Evolutionary conservation across 2,888 invertebrate genomes (phyloP).

Genomic region (Drosophila ustulata): DNA sequence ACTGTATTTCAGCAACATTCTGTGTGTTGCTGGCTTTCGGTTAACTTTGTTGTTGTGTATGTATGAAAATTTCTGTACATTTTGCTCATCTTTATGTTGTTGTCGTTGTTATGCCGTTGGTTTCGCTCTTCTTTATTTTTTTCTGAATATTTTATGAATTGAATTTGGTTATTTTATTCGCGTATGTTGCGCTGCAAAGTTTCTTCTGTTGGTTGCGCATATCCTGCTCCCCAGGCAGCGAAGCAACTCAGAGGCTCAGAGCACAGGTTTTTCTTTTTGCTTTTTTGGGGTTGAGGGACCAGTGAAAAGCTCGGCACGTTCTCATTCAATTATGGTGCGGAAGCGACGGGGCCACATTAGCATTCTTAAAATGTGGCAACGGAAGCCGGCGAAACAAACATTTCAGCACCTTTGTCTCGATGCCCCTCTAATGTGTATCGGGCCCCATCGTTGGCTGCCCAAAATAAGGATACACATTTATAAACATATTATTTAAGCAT

Average conservation of each 20-base stretch:
- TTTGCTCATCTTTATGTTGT: constrained; percentile 30
- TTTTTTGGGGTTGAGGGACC: constrained; percentile 2
- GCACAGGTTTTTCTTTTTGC: neutral
- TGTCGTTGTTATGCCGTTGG: constrained; percentile 11
- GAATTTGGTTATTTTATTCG: constrained; percentile 79
- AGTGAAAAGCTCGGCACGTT: constrained; percentile 66
- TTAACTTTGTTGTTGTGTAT: constrained; percentile 39
- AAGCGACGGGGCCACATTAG: constrained; percentile 68
- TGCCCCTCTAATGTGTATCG: constrained; percentile 3
- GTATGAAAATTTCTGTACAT: constrained; percentile 54
- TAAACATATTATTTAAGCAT: constrained; percentile 74
- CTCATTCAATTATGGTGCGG: constrained; percentile 75
- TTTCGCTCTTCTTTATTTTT: constrained; percentile 30
- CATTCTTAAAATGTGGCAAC: constrained; percentile 68
- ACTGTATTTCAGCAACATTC: constrained; percentile 32
- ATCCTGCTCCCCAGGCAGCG: constrained; percentile 19
- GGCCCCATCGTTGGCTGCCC: neutral
- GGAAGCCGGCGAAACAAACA: constrained; percentile 74
- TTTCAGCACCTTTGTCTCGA: constrained; percentile 63
- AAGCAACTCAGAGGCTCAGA: constrained; percentile 1
- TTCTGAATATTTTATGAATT: constrained; percentile 79
- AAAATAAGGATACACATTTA: constrained; percentile 43
- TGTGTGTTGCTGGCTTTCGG: constrained; percentile 17
- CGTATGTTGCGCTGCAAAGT: constrained; percentile 76
- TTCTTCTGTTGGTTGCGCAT: constrained; percentile 32